phyloP scores from a whole-genome alignment of 2,113 vertebrate species.

The Tinamus guttatus region DNA sequence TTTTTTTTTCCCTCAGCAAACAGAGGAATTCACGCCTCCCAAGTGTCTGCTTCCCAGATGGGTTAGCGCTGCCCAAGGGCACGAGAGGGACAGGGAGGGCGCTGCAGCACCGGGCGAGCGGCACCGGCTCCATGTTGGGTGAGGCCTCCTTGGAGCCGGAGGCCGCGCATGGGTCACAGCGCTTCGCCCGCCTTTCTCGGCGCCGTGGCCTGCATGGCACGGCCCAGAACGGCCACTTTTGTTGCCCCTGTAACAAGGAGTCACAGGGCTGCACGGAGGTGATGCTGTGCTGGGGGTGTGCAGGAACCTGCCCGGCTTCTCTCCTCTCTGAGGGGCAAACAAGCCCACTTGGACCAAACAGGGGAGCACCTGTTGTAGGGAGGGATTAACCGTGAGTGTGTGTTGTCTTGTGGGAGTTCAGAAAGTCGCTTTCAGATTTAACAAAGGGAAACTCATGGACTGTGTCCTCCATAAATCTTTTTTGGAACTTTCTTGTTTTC shows the following conservation, averaged over 20 bases:
- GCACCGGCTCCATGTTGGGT: too few relatives aligned
- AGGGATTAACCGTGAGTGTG: background rate
- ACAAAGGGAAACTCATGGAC: background rate
- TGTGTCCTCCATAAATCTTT: background rate
- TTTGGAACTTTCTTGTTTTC: background rate
- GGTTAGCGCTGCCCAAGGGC: rapidly evolving
- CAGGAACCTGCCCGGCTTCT: background rate
- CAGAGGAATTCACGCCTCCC: background rate
- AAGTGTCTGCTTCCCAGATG: background rate
- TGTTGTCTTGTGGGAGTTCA: background rate
- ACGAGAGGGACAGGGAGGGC: background rate
- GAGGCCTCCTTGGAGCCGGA: background rate
- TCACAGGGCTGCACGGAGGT: background rate
- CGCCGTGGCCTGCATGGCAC: background rate
- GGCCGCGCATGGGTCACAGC: background rate
- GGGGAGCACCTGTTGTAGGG: background rate
- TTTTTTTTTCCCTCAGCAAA: background rate
- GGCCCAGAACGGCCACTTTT: background rate
- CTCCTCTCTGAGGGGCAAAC: background rate
- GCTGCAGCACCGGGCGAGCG: background rate
- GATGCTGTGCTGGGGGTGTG: background rate
- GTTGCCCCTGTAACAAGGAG: background rate
- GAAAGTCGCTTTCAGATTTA: background rate
- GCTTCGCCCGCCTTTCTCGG: background rate
- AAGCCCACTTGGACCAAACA: background rate